These are phyloP conservation scores for Drosophila ogumai DNA, from an alignment of 1,140 invertebrate species.

Conservation along the genomic window DNA sequence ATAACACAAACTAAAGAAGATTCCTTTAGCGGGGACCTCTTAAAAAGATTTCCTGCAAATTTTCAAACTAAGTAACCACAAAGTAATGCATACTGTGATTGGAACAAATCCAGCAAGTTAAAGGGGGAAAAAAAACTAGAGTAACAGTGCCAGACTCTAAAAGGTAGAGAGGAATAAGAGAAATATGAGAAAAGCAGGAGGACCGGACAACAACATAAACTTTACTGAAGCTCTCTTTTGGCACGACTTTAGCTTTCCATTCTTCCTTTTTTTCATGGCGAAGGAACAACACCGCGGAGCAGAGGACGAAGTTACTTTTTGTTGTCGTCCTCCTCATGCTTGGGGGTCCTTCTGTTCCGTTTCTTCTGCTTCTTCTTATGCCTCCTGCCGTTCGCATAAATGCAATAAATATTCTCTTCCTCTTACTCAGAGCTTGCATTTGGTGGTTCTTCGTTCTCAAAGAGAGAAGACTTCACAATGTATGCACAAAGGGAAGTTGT, in stretches of 20 bases:
- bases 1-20: too few relatives aligned
- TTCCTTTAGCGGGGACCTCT: too few relatives aligned
- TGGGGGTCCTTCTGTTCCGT: conserved; percentile 16
- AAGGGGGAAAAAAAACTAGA: conserved; percentile 46
- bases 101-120: conserved; percentile 29
- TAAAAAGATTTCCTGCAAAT: background rate
- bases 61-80: background rate
- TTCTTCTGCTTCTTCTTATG: conserved; percentile 9
- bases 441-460: conserved; percentile 1
- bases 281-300: background rate
- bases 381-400: conserved; percentile 46
- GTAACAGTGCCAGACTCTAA: conserved; percentile 46
- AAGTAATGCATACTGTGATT: conserved; percentile 5
- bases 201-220: conserved; percentile 38
- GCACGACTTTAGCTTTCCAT: conserved; percentile 18
- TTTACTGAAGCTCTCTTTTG: conserved; percentile 35
- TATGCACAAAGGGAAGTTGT: conserved; percentile 57
- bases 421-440: conserved; percentile 3
- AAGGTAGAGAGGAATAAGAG: conserved; percentile 32
- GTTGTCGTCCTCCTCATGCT: conserved; percentile 22
- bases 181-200: conserved; percentile 40
- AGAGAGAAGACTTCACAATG: conserved; percentile 45
- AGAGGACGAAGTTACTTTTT: conserved; percentile 19
- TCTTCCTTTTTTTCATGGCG: background rate
- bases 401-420: conserved; percentile 67